A percentile compares a stretch with the other conserved stretches of the same genome.
Conservation (phyloP, 2,888 invertebrate species). For the Thecocarcelia acutangulata region DNA sequence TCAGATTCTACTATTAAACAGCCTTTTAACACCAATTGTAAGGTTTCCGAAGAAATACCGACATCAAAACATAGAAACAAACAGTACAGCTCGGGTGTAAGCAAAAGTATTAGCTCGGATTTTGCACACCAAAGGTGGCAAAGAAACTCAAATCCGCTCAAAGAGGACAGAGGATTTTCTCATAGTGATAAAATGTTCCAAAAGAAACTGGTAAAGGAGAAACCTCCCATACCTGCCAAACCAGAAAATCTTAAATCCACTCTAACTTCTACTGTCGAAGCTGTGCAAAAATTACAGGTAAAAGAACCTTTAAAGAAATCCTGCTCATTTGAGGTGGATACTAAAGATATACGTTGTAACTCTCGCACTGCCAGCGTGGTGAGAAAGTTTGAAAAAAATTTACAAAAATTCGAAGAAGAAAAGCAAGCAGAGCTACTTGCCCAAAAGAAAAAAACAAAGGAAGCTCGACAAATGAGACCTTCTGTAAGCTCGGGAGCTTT, state of each 20-base stretch:
- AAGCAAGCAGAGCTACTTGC: conserved; percentile 79
- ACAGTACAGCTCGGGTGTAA: conserved; percentile 80
- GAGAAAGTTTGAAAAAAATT: conserved; percentile 82
- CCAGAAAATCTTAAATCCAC: conserved; percentile 77
- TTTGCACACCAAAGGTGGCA: conserved; percentile 80
- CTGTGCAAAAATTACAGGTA: conserved; percentile 29
- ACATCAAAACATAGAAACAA: conserved; percentile 79
- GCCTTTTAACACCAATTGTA: not conserved
- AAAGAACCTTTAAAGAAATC: conserved; percentile 74
- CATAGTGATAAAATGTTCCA: conserved; percentile 75
- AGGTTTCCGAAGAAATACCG: conserved; percentile 78
- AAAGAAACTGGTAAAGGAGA: conserved; percentile 76
- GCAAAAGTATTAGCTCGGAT: conserved; percentile 81
- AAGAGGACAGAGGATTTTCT: conserved; percentile 53
- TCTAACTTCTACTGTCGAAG: conserved; percentile 73
- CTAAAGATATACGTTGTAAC: conserved; percentile 71
- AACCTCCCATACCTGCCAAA: conserved; percentile 79
- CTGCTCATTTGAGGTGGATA: conserved; percentile 77
- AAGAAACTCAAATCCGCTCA: conserved; percentile 76
- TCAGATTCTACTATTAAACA: conserved; percentile 69
- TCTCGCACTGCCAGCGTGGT: conserved; percentile 80
- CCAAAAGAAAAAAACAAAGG: conserved; percentile 65
- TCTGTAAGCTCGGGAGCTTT: conserved; percentile 79
- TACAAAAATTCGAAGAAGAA: conserved; percentile 85
- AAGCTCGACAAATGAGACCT: conserved; percentile 77